Base-by-base conservation (phyloP, 1,140 invertebrate genomes). In the Drosophila trapezifrons region DNA sequence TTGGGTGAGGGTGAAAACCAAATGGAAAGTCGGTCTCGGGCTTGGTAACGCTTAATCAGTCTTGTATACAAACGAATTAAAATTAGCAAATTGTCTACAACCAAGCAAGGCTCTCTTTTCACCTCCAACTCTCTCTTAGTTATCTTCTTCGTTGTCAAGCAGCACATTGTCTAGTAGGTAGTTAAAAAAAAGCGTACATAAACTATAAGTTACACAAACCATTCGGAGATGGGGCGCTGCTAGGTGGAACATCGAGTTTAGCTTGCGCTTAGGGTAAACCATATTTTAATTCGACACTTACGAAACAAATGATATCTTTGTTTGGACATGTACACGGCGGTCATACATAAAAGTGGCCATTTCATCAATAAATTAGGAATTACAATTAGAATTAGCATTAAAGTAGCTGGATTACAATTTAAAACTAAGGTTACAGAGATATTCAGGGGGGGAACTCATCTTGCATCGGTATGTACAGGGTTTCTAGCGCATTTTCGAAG, bases 221-320 rank as follows among this genome's bases (percentile, higher is more conserved):
- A 57, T 71, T 38, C 13, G 27, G 49, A 52, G 60, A 43, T 40
- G 43, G 67, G 67, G 20, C 32, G 32, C 43, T 72, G 64, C 65
- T 66, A 43, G 45, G 38, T 67, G 67, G 66, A 78, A 81, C 49
- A 80, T 57, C 65, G 80, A 80, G 82, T 76, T 81, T 82, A 46
- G 63, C 47, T 86, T 75, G 73, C 46, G 66, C 69, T 87, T 76
- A 72, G 42, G 42, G 65, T 69, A 82, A 86, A 86, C 66, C 74
- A 86, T 76, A 87, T 60, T 85, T 78, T 71, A 80, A 82, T 85
- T 86, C 69, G 75, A 85, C 79, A 82, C 83, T 87, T 87, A 86
- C 69, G 71, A 56, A 78, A 71, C 83, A 86, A 86, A 67, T 76
- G 69, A 78, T 78, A 79, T 76, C 60, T 65, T 64, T 69, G 60